Evolutionary conservation across 2,797 vertebrate genomes (phyloP).

Genomic region (Anabas testudineus): DNA sequence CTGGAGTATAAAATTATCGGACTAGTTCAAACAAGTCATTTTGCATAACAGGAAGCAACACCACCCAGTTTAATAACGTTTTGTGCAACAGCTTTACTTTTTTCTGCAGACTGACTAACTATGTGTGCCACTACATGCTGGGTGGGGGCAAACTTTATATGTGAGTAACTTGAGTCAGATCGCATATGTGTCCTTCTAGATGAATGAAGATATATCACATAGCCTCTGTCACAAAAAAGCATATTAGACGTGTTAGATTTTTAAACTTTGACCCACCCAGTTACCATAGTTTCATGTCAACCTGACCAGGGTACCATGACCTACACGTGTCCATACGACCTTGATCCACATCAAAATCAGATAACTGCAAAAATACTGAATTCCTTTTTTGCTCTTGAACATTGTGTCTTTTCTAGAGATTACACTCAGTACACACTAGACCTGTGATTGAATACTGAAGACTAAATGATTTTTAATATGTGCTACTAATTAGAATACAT

Average conservation of each 20-base stretch:
- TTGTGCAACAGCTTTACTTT: conserved; percentile 12
- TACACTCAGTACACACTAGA: too few relatives aligned
- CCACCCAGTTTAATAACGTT: conserved; percentile 65
- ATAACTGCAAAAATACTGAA: not conserved
- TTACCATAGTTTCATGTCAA: conserved; percentile 57
- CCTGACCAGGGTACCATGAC: conserved; percentile 40
- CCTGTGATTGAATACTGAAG: too few relatives aligned
- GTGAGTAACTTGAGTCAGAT: conserved; percentile 7
- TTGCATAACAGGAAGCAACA: conserved; percentile 60
- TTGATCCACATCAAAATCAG: not conserved
- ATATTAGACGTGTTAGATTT: conserved; percentile 1
- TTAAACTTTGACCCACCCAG: conserved; percentile 4
- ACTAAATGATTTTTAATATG: too few relatives aligned
- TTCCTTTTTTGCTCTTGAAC: not conserved
- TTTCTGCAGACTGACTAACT: conserved; percentile 16
- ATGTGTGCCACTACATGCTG: conserved; percentile 6
- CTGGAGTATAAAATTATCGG: conserved; percentile 52
- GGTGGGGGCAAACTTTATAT: conserved; percentile 7
- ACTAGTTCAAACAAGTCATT: conserved; percentile 38
- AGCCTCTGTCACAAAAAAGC: not conserved
- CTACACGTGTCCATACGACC: conserved; percentile 1
- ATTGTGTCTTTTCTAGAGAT: not conserved
- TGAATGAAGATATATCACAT: conserved; percentile 16
- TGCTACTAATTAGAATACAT: not conserved
- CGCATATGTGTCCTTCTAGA: conserved; percentile 32